phyloP scores from a whole-genome alignment of 2,113 vertebrate genomes.

The Rhodinocichla rosea region DNA sequence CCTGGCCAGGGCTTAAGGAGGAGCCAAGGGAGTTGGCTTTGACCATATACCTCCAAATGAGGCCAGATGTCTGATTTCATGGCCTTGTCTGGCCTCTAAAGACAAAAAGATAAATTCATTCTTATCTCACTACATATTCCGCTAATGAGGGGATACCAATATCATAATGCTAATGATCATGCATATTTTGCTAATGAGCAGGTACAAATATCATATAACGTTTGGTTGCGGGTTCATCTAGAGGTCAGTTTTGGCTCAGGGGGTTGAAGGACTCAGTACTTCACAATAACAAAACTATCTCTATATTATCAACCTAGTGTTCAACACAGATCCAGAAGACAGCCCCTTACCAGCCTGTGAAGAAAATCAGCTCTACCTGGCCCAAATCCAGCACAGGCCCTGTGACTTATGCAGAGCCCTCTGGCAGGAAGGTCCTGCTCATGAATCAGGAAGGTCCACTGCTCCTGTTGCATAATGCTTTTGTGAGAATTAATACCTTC shows the following conservation, averaged over 20 bases:
- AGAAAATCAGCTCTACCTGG: not conserved
- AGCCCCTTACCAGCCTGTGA: not conserved
- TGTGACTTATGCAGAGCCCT: not conserved
- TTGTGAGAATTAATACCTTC: not conserved
- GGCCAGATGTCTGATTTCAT: not conserved
- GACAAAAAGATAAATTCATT: not conserved
- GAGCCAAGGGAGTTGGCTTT: not conserved
- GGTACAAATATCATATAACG: not conserved
- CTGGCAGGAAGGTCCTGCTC: not conserved
- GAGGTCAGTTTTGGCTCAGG: not conserved
- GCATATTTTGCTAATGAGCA: not conserved
- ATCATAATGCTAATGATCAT: not conserved
- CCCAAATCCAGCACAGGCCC: not conserved
- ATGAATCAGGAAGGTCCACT: accelerated
- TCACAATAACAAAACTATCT: not conserved
- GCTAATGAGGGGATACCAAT: not conserved
- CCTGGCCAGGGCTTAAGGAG: not conserved
- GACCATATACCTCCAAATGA: not conserved
- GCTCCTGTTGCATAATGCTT: not conserved
- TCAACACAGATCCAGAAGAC: not conserved
- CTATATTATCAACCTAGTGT: not conserved
- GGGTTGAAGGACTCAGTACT: not conserved
- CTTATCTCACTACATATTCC: not conserved
- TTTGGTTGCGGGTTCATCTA: not conserved
- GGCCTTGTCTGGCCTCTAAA: not conserved